Base-by-base conservation (phyloP, 2,888 invertebrate genomes). In the Chrysotoxum bicinctum region DNA sequence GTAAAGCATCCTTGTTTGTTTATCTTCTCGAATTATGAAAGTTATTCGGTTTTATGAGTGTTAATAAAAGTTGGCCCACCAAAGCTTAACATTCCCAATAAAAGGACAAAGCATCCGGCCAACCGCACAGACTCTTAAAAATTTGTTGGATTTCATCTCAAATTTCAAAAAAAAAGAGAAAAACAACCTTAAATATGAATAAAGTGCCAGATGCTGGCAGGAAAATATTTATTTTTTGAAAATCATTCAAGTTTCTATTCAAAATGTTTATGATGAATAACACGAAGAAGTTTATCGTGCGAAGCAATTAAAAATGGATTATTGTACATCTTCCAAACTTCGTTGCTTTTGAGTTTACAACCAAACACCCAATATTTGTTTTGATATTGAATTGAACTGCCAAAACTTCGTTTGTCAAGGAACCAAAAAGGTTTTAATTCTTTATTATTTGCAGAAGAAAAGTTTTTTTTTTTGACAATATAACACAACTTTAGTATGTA, bases 41-140 rank as follows among this genome's bases (percentile, higher is more conserved):
- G 56, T 58, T 37, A 81, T 81, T 81, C 43, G 64, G 56, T 40
- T 45, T 50, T 56, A 66, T 76, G 75, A 76, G 81, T 75, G 75
- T 70, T 75, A 54, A 70, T 81, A 81, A 81, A 81, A 70, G 64
- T 81, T 81, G 30, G 64, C 40, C 75, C 75, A 70, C 75, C 76
- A 50, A 35, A 64, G 66, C 72, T 72, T 35, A 52, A 60, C 5
- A 40, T 21, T 40, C 14, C 19, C 14, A n/a, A 16, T n/a, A n/a
- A n/a, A 30, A 52, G n/a, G n/a, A 50, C 50, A 23, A 50, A 50
- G 26, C 14, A 50, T 52, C 12, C 14, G 14, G 23, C 48, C 21
- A 12, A 48, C 45, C 19, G 10, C 10, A 21, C 6, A 30, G 26
- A 52, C n/a, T 40, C n/a, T 40, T 40, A 4, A 40, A 40, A 40